These are phyloP conservation scores for Sesia apiformis DNA, from an alignment of 2,888 invertebrate genomes.

Conservation along the genomic window DNA sequence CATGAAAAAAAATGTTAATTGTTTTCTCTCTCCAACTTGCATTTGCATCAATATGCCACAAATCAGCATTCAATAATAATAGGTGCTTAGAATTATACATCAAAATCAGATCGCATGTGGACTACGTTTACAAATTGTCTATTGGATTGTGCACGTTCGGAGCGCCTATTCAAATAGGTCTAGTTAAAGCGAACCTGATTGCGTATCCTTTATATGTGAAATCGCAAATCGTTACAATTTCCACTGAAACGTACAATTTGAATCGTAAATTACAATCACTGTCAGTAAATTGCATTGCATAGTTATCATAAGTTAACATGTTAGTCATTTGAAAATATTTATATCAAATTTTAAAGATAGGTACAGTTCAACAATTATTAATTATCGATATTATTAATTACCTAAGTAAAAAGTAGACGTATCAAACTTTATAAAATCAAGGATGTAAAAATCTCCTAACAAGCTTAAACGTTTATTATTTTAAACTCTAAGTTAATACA, in stretches of 20 bases:
- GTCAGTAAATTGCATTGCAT: slow-evolving; percentile 2
- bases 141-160: not conserved
- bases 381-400: no score
- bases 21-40: no score
- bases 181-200: slow-evolving; percentile 50
- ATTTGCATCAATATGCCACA: no score
- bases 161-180: slow-evolving; percentile 30
- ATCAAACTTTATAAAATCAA: slow-evolving; percentile 3
- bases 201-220: slow-evolving; percentile 34
- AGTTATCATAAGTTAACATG: not conserved
- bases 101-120: no score
- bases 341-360: no score
- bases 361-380: no score
- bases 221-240: slow-evolving; percentile 39
- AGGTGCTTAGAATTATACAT: no score
- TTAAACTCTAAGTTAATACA: slow-evolving; percentile 18
- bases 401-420: not conserved
- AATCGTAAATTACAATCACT: slow-evolving; percentile 16
- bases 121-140: not conserved
- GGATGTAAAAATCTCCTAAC: slow-evolving; percentile 3
- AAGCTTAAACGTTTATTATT: slow-evolving; percentile 8
- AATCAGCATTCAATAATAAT: no score
- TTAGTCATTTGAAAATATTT: not conserved
- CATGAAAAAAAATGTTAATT: no score
- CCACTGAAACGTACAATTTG: slow-evolving; percentile 22